Evolutionary conservation across 2,888 invertebrate genomes (phyloP).

Genomic region (Phaonia tiefii): DNA sequence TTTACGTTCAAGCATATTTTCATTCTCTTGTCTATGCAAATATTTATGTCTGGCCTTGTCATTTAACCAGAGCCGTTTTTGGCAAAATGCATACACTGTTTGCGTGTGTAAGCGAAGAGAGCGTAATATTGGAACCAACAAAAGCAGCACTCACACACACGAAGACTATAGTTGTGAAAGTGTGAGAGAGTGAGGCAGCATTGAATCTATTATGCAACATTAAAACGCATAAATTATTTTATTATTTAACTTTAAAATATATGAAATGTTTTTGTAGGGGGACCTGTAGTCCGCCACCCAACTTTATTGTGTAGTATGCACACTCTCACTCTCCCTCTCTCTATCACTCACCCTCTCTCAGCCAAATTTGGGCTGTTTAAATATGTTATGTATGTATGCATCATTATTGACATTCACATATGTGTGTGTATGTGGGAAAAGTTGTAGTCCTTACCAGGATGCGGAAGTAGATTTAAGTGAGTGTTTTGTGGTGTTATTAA

Average conservation of each 20-base stretch:
- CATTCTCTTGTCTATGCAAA: constrained; percentile 79
- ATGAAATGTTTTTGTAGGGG: constrained; percentile 46
- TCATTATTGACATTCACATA: too few species aligned
- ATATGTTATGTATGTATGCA: too few species aligned
- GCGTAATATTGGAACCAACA: constrained; percentile 14
- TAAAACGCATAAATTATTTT: constrained; percentile 71
- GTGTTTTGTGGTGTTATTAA: constrained; percentile 28
- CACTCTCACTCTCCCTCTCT: not conserved
- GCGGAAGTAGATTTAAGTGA: constrained; percentile 33
- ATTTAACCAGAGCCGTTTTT: constrained; percentile 73
- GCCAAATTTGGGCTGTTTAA: too few species aligned
- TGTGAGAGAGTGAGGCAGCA: not conserved
- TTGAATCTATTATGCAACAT: constrained; percentile 19
- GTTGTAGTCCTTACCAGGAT: constrained; percentile 4
- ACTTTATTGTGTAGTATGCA: too few species aligned
- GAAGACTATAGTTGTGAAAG: not conserved
- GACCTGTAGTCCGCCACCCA: too few species aligned
- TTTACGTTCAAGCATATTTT: constrained; percentile 39
- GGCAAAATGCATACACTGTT: constrained; percentile 44
- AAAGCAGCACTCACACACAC: not conserved
- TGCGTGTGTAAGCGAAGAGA: constrained; percentile 28
- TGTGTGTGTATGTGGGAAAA: not conserved
- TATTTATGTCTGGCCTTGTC: constrained; percentile 80
- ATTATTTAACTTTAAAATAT: constrained; percentile 70
- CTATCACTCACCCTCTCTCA: not conserved